These are phyloP conservation scores for Gadopsis marmoratus DNA, from an alignment of 2,797 vertebrate species.

Conservation along the genomic window DNA sequence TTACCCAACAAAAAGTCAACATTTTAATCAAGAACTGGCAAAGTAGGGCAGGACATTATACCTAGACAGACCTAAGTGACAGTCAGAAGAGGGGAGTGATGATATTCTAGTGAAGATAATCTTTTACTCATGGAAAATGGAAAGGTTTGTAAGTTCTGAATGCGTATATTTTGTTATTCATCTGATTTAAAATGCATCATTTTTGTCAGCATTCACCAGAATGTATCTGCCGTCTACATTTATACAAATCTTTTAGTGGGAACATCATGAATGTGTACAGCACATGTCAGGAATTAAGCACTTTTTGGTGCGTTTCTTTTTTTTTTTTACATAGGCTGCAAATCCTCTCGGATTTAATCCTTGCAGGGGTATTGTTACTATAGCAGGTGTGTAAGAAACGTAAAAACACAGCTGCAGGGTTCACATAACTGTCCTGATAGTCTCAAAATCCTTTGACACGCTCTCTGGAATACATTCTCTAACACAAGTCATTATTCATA, in stretches of 20 bases:
- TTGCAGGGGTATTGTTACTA: constrained; percentile 61
- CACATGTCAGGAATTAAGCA: constrained; percentile 43
- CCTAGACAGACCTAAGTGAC: constrained; percentile 74
- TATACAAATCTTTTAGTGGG: constrained; percentile 31
- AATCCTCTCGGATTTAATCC: constrained; percentile 72
- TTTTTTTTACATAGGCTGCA: constrained; percentile 29
- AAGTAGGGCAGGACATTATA: constrained; percentile 80
- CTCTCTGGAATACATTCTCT: constrained; percentile 44
- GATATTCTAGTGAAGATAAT: constrained; percentile 56
- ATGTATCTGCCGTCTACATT: constrained; percentile 30
- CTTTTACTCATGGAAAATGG: constrained; percentile 38
- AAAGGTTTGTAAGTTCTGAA: constrained; percentile 8
- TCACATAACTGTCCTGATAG: constrained; percentile 55
- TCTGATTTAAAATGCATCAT: constrained; percentile 9
- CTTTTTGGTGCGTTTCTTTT: not conserved
- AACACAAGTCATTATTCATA: constrained; percentile 55
- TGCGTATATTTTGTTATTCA: constrained; percentile 26
- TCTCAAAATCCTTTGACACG: constrained; percentile 51
- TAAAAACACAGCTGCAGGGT: constrained; percentile 73
- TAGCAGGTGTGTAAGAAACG: constrained; percentile 69
- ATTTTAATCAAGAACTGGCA: constrained; percentile 98
- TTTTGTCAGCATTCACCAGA: constrained; percentile 19
- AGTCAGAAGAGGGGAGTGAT: constrained; percentile 59
- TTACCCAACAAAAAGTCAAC: constrained; percentile 99
- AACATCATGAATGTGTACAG: constrained; percentile 39